A percentile compares a stretch with the other conserved stretches of the same genome.
These are phyloP conservation scores for Ceratosolen fusciceps DNA, from an alignment of 1,140 invertebrate genomes.

Conservation along the genomic window DNA sequence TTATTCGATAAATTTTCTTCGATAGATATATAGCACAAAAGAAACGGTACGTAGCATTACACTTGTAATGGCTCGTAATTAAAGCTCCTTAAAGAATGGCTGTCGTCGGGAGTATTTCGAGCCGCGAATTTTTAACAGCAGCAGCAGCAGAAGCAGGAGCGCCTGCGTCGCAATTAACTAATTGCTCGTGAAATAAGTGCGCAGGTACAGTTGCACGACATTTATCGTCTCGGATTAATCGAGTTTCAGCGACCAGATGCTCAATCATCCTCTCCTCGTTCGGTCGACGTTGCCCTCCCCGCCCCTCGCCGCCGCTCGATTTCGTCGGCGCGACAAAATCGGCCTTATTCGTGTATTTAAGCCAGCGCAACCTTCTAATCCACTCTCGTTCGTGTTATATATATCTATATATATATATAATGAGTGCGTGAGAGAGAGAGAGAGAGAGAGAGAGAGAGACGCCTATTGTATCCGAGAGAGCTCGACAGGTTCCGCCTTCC, in stretches of 20 bases:
- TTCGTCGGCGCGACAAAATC: neutral
- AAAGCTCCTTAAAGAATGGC: too few species aligned
- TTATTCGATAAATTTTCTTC: too few species aligned
- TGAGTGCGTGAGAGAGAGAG: too few species aligned
- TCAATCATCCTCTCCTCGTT: neutral
- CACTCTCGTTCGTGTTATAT: too few species aligned
- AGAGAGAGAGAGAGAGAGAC: too few species aligned
- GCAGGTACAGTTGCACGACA: neutral
- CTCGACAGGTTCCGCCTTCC: neutral
- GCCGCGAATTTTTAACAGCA: neutral
- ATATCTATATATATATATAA: too few species aligned
- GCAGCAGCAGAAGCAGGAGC: neutral
- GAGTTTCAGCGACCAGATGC: constrained; percentile 16
- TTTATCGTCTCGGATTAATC: constrained; percentile 18
- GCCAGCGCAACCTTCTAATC: too few species aligned
- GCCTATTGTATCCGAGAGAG: neutral
- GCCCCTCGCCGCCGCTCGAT: neutral
- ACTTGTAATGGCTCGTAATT: too few species aligned
- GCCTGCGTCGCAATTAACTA: constrained; percentile 26
- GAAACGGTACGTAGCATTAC: too few species aligned
- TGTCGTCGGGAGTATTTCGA: neutral
- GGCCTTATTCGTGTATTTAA: neutral
- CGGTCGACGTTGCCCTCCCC: neutral
- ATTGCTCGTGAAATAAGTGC: neutral
- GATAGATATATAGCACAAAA: too few species aligned